Base-by-base conservation (phyloP, 2,113 vertebrate species). In the Colinus virginianus region DNA sequence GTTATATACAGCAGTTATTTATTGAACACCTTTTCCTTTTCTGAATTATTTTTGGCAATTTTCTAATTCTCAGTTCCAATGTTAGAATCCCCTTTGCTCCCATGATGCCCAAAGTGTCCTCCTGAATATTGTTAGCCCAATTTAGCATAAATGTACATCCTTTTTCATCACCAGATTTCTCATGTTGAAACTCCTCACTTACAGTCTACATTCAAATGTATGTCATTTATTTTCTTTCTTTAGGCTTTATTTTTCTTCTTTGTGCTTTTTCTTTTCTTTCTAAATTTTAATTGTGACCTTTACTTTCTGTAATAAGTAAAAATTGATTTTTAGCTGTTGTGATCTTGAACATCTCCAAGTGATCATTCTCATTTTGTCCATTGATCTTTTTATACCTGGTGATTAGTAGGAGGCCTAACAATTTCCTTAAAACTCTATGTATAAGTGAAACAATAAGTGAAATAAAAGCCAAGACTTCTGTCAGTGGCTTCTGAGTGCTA, bases 11-110 rank as follows among this genome's bases (percentile, higher is more conserved):
- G 51, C 63, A 70, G 64, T 63, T 78, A 71, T 68, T 91, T 88
- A 78, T 78, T 94, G 64, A 93, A 74, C 1, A 2, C 13, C 88
- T 93, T 66, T 81, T 69, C 58, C 43, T 91, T 96, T 95, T 92
- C 58, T 58, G 77, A 69, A 84, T 74, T 92, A 72, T 78, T 90
- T 94, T 86, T 87, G 79, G 70, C 58, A 87, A 78, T 70, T 80
- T 82, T 84, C 83, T 91, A 51, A 67, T 88, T 90, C 93, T 56
- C 64, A 77, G 19, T 75, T 75, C 56, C 48, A 69, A 30, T 48
- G 8, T 45, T 40, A 69, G 43, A 19, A 53, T 75, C 93, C 15
- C 18, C 87, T 86, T 90, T 75, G 9, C 18, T 86, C 46, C 40
- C 14, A 78, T 90, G 68, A 56, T 48, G 43, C 81, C 84, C 36